Evolutionary conservation across 2,888 invertebrate genomes (phyloP), one percentile per base, ranked within the genome.

Genomic region (Ichneumon xanthorius): DNA sequence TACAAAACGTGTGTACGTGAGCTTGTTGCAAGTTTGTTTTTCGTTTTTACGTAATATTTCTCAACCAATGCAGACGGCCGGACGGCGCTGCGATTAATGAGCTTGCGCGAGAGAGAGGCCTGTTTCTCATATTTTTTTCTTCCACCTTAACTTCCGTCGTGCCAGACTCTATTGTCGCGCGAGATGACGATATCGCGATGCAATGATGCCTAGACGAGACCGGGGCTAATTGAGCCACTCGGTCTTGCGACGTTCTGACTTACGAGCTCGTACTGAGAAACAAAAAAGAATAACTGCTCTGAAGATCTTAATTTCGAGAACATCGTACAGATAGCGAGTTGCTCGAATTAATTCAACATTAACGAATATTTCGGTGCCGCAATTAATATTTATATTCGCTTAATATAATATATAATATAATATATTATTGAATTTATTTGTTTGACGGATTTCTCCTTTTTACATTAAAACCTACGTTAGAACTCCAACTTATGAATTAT

Each of bases 11-110:
- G 45, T 40, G 48, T 71, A 58, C n/a, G 50, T 65, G 50, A 55
- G 70, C 26, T 72, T 53, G 30, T 58, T 58, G 37, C 22, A 40
- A 22, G 22, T 72, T 72, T 19, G 19, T 53, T 30, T 70, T 55
- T 22, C 53, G 16, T 58, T 58, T 26, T 58, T 26, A 58, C 58
- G 58, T 22, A 58, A 58, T 58, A 58, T 58, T 58, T 58, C 26
- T 58, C 22, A 58, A 58, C 19, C 14, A 14, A 14, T 58, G 58
- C 58, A 11, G 3, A 45, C 16, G 45, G 58, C 14, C 14, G 4
- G 16, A 45, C 55, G 22, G 55, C 19, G 19, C 9, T 2, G 55
- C 55, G 53, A 53, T 22, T 19, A 55, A 19, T 7, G 9, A 55
- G 22, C 55, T 55, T 55, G 19, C 55, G 19, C 11, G 11, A 55